phyloP scores from a whole-genome alignment of 1,140 invertebrate genomes.

The Solenopsis fugax region DNA sequence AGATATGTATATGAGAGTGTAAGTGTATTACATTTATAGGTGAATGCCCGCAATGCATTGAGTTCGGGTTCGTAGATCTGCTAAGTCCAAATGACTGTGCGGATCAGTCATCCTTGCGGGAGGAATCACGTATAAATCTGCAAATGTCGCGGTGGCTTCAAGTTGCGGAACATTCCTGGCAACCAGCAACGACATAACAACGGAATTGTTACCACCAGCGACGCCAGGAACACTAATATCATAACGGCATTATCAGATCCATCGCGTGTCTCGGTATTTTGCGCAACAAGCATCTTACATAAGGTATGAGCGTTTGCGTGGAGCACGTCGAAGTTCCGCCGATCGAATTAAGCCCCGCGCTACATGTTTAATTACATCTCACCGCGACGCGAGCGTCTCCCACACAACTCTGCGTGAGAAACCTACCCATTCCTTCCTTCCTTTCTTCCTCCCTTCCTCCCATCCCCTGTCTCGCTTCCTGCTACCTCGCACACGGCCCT shows the following conservation, averaged over 20 bases:
- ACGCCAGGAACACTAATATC: slow-evolving; percentile 38
- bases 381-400: neutral
- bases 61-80: neutral
- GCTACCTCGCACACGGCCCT: neutral
- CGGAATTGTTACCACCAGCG: slow-evolving; percentile 5
- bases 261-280: slow-evolving; percentile 37
- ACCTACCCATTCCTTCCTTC: neutral
- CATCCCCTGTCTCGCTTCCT: neutral
- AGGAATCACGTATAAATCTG: slow-evolving; percentile 36
- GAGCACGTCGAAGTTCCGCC: slow-evolving; percentile 39
- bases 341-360: slow-evolving; percentile 54
- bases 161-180: slow-evolving; percentile 32
- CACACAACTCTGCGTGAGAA: neutral
- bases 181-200: slow-evolving; percentile 16
- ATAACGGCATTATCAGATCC: slow-evolving; percentile 40
- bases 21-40: neutral
- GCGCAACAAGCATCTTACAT: slow-evolving; percentile 45
- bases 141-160: neutral
- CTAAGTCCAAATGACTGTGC: slow-evolving; percentile 4
- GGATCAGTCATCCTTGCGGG: slow-evolving; percentile 8
- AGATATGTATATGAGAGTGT: neutral
- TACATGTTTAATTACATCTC: slow-evolving; percentile 60
- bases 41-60: neutral
- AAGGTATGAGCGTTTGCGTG: slow-evolving; percentile 6
- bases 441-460: neutral